A percentile compares a stretch with the other conserved stretches of the same genome.
Evolutionary conservation across 2,113 vertebrate genomes (phyloP).

Genomic region (Columbina picui): DNA sequence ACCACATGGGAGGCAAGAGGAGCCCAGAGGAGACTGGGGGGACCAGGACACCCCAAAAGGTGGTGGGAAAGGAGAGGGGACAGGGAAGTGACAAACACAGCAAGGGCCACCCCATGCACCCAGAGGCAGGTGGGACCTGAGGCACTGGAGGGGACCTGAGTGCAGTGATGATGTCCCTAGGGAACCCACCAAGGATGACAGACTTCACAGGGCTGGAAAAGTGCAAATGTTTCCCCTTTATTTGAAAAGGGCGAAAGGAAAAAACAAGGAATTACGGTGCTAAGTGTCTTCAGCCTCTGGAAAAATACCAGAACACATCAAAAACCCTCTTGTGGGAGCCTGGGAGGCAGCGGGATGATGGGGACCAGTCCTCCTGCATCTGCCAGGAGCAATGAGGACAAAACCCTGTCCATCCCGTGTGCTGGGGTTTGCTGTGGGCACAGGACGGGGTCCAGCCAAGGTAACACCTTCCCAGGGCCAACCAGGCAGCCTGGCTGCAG

Average conservation of each 20-base stretch:
- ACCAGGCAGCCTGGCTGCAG: accelerated
- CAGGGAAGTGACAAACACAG: neutral
- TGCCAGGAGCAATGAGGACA: neutral
- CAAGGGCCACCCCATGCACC: accelerated
- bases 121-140: accelerated
- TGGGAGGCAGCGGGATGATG: accelerated
- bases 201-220: neutral
- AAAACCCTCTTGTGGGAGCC: neutral
- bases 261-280: neutral
- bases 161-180: accelerated
- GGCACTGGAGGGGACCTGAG: neutral
- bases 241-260: neutral
- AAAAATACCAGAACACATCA: conserved; percentile 19
- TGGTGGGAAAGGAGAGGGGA: neutral
- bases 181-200: neutral
- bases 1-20: accelerated
- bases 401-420: accelerated
- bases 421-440: neutral
- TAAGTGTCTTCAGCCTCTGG: neutral
- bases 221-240: neutral
- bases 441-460: accelerated
- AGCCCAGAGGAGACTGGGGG: neutral
- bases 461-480: accelerated
- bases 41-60: neutral
- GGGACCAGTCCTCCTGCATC: neutral